phyloP scores from a whole-genome alignment of 2,888 invertebrate genomes.

The Coelinius sp. region DNA sequence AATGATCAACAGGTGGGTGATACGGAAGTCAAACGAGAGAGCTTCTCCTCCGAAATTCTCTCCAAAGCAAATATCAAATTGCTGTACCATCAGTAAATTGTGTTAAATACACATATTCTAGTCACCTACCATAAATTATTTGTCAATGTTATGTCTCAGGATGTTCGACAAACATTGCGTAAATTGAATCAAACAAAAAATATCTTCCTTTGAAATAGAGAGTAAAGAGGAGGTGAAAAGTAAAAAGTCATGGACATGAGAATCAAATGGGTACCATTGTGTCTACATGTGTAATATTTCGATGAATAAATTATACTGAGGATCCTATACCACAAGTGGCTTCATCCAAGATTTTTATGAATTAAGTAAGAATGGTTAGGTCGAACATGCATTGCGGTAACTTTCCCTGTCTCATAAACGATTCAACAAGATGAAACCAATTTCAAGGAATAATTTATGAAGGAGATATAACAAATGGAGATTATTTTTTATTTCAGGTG shows the following conservation, averaged over 20 bases:
- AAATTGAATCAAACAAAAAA: slow-evolving; percentile 28
- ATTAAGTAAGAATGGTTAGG: not conserved
- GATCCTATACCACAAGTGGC: not conserved
- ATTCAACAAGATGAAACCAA: slow-evolving; percentile 10
- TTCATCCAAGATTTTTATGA: not conserved
- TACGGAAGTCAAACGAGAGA: slow-evolving; percentile 4
- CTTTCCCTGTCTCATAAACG: slow-evolving; percentile 24
- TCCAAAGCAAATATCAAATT: slow-evolving; percentile 38
- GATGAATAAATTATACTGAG: slow-evolving; percentile 9
- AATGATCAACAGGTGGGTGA: not conserved
- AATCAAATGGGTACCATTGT: slow-evolving; percentile 3
- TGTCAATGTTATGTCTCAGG: slow-evolving; percentile 39
- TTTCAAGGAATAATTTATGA: slow-evolving; percentile 14
- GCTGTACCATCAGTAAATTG: slow-evolving; percentile 39
- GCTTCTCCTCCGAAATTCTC: slow-evolving; percentile 33
- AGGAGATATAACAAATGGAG: not conserved
- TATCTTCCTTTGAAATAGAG: slow-evolving; percentile 19
- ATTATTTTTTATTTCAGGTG: not conserved
- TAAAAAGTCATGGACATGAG: not conserved
- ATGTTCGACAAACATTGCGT: slow-evolving; percentile 42
- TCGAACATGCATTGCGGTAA: slow-evolving; percentile 13
- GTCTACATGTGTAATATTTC: not conserved
- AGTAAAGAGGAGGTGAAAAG: not conserved
- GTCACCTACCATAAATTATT: slow-evolving; percentile 42
- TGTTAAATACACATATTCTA: slow-evolving; percentile 44